Evolutionary conservation across 92 coral and sea anemone species (phyloP).

Genomic region (Parazoanthus darwini): DNA sequence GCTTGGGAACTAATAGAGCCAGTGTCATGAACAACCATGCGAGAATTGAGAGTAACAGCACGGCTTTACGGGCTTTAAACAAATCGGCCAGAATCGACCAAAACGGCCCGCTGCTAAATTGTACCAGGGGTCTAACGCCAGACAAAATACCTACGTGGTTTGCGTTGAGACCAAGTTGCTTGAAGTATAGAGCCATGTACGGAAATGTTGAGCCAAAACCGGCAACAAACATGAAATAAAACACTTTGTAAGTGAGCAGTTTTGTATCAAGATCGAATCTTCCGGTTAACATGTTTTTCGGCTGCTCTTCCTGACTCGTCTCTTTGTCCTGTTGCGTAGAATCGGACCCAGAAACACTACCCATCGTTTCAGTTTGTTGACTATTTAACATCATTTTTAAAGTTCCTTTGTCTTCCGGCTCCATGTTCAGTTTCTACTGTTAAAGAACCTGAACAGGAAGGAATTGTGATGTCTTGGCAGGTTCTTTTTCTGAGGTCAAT

Average conservation of each 20-base stretch:
- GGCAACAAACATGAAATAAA: slow-evolving; percentile 91
- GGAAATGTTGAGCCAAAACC: slow-evolving; percentile 98
- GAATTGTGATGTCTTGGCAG: neutral
- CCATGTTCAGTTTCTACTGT: neutral
- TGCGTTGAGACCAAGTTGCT: slow-evolving; percentile 91
- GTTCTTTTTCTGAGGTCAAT: neutral
- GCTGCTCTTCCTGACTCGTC: neutral
- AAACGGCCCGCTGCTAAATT: slow-evolving; percentile 91
- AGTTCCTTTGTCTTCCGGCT: neutral
- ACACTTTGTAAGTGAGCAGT: slow-evolving; percentile 82
- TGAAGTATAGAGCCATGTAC: slow-evolving; percentile 90
- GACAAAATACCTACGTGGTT: slow-evolving; percentile 87
- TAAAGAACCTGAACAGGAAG: neutral
- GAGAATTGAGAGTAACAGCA: slow-evolving; percentile 76
- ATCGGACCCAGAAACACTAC: neutral
- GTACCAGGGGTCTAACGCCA: slow-evolving; percentile 87
- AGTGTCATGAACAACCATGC: slow-evolving; percentile 95
- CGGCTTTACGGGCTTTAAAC: slow-evolving; percentile 83
- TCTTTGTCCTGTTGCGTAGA: neutral
- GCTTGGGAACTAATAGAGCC: slow-evolving; percentile 81
- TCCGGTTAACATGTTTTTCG: slow-evolving; percentile 29
- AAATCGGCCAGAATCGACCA: slow-evolving; percentile 93
- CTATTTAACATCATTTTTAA: neutral
- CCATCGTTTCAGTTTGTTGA: neutral
- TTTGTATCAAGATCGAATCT: slow-evolving; percentile 54